phyloP scores from a whole-genome alignment of 2,797 vertebrate genomes.

The Setipinna tenuifilis region DNA sequence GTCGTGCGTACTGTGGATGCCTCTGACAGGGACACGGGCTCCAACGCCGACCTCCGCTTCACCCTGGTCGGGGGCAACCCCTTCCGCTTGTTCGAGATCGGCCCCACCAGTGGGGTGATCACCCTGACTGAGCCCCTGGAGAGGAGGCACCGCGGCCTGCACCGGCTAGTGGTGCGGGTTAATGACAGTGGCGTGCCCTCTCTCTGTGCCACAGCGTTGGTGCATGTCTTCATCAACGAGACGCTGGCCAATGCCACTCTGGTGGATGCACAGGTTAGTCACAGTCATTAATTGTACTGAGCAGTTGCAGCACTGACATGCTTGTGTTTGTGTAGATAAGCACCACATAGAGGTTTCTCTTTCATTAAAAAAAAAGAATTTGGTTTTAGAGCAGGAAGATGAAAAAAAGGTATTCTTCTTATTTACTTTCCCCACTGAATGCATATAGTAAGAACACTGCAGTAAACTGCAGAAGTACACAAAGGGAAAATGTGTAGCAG shows the following conservation, averaged over 20 bases:
- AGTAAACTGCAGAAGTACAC: conserved; percentile 34
- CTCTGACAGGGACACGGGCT: conserved; percentile 85
- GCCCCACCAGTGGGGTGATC: conserved; percentile 88
- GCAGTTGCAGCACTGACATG: not conserved
- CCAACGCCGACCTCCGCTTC: conserved; percentile 90
- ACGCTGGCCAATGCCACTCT: conserved; percentile 89
- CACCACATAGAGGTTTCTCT: not conserved
- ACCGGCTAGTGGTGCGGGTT: conserved; percentile 91
- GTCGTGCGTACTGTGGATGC: conserved; percentile 89
- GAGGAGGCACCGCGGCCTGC: conserved; percentile 89
- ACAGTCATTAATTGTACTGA: not conserved
- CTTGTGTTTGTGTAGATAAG: not conserved
- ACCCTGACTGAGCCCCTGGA: conserved; percentile 91
- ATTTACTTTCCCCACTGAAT: not conserved
- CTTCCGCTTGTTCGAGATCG: conserved; percentile 92
- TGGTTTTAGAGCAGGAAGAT: too few relatives aligned
- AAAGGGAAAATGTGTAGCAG: not conserved
- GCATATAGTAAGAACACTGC: conserved; percentile 45
- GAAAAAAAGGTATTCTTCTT: not conserved
- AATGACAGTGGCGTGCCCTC: conserved; percentile 93
- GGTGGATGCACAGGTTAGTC: conserved; percentile 86
- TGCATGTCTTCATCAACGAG: conserved; percentile 96
- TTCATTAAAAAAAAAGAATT: too few relatives aligned
- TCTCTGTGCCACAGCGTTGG: conserved; percentile 87
- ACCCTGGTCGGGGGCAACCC: conserved; percentile 93